Conservation (phyloP, 2,797 vertebrate species). For the Heteromormyrus szaboi region DNA sequence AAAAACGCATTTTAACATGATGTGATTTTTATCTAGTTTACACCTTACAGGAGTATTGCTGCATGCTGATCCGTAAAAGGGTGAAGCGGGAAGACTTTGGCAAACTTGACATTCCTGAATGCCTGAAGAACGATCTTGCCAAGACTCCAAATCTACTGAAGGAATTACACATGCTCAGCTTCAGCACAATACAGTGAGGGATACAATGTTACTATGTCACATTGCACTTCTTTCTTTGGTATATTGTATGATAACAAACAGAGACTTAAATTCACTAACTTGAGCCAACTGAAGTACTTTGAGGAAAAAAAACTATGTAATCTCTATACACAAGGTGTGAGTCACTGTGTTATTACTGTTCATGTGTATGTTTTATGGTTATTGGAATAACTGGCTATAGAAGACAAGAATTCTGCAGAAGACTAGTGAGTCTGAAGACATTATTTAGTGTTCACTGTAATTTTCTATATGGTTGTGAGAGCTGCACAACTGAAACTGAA, state of each 20-base stretch:
- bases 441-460: not conserved
- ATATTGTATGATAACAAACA: not conserved
- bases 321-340: not conserved
- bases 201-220: not conserved
- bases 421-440: not conserved
- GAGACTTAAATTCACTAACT: not conserved
- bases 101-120: conserved; percentile 34
- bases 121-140: conserved; percentile 26
- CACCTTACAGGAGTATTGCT: conserved; percentile 32
- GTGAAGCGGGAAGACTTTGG: conserved; percentile 31
- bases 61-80: conserved; percentile 25
- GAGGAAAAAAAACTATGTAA: not conserved
- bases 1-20: not conserved
- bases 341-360: not conserved
- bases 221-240: not conserved
- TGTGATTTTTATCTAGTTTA: conserved; percentile 29
- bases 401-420: not conserved
- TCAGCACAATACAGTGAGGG: not conserved
- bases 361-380: not conserved
- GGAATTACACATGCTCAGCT: conserved; percentile 24
- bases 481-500: not conserved
- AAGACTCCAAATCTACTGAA: conserved; percentile 15
- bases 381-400: not conserved
- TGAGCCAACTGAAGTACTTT: not conserved
- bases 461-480: not conserved